Base-by-base conservation (phyloP, 2,113 vertebrate species). In the Anoplopoma fimbria region DNA sequence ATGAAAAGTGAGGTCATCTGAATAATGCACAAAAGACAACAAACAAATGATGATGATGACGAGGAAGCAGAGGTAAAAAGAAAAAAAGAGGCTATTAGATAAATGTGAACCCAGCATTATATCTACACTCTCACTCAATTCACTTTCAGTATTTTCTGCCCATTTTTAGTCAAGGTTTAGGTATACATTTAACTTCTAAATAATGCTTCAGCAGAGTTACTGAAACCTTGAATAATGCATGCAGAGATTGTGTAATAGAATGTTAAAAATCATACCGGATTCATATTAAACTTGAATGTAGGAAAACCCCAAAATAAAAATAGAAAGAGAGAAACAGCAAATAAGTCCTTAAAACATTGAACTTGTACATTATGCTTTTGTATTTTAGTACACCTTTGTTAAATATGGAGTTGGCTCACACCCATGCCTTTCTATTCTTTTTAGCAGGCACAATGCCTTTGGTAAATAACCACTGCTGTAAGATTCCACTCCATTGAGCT, bases 401-500 rank as follows among this genome's bases (percentile, higher is more conserved):
- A 61, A 29, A 83, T 63, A 53, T 81, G 69, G 63, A 51, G 57
- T 87, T 87, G 74, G 47, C 79, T 33, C 82, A 65, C 42, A 73
- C 21, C 57, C 78, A 57, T 27, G 58, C 49, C 64, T 81, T 87
- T 81, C 82, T 74, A 71, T 91, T 7, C 55, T 57, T 27, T 57
- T 90, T 77, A 90, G 63, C 45, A n/a, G 69, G 65, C 79, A 77
- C 82, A 79, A 72, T 86, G 79, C 77, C 65, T 87, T 74, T 82
- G 81, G 86, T 87, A 90, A 93, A 93, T 85, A 89, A 84, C 84
- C 81, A 69, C 58, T 36, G 77, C 82, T 84, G 61, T 79, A 72
- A 71, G 65, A 90, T 84, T 85, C 84, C 90, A 72, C 77, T 90
- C 85, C 84, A 88, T 2, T 92, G 90, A 91, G 45, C 92, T 87